Evolutionary conservation across 2,888 invertebrate genomes (phyloP), one percentile per base, ranked within the genome.

Genomic region (Scaeva pyrastri): DNA sequence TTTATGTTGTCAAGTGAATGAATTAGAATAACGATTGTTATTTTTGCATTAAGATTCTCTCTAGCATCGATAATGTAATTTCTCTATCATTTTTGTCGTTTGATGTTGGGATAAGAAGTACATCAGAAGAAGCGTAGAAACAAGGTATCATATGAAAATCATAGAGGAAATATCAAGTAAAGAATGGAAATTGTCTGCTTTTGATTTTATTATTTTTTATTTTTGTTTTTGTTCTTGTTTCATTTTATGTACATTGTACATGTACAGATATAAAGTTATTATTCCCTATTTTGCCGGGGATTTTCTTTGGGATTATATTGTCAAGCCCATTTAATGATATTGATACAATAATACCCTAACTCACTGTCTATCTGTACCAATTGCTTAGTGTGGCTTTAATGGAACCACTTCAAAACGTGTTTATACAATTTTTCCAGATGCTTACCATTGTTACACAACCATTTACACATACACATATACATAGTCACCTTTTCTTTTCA

Each of bases 21-120:
- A 85, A 85, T 85, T 80, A 85, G 72, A 80, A 76, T 85, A 80
- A 85, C 80, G 80, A 76, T 80, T 80, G 85, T 80, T 72, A 85
- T 85, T 85, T 80, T 80, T 80, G 80, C 80, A 85, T 85, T 85
- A 80, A 72, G 80, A 55, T 66, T 62, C 72, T 62, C 50, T 60
- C 80, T 76, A 73, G 72, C 85, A 73, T 68, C 76, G 80, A 72
- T 80, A 79, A 75, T 66, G 72, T 75, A 80, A 80, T 80, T 80
- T 80, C 71, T 68, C 39, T 62, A 74, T 66, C 62, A 74, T 66
- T 83, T 82, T 83, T 73, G 60, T 73, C 68, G 31, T 41, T 39
- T 64, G 19, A 43, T 76, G 36, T 58, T 23, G 19, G 41, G 23
- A 36, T 66, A 60, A 21, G 39, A 26, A 31, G 2, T 12, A 66